Conservation (phyloP, 1,140 invertebrate species). For the Leptinotarsa undecemlineata region DNA sequence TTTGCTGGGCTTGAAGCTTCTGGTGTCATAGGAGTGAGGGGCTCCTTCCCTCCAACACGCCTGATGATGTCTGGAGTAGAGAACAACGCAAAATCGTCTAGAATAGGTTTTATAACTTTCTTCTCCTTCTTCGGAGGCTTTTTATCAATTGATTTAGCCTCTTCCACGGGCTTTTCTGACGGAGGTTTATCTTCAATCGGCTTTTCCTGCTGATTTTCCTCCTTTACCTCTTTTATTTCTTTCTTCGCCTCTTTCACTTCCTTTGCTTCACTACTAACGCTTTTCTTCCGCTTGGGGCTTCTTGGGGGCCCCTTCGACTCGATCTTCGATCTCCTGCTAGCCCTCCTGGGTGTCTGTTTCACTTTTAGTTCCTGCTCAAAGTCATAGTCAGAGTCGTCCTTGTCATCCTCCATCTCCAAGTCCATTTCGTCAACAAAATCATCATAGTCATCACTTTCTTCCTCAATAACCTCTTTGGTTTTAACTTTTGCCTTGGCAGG, state of each 20-base stretch:
- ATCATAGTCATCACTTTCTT: slow-evolving; percentile 32
- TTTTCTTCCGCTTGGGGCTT: slow-evolving; percentile 31
- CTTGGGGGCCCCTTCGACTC: slow-evolving; percentile 37
- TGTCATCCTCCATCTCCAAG: slow-evolving; percentile 41
- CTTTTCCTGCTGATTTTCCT: slow-evolving; percentile 23
- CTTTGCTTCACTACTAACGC: slow-evolving; percentile 1
- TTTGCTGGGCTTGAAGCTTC: slow-evolving; percentile 43
- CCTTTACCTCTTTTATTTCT: slow-evolving; percentile 15
- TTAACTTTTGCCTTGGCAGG: slow-evolving; percentile 25
- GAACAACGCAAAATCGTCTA: slow-evolving; percentile 71
- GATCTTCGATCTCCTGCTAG: slow-evolving; percentile 16
- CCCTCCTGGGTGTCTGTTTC: slow-evolving; percentile 33
- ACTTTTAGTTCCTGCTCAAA: slow-evolving; percentile 51
- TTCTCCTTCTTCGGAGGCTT: slow-evolving; percentile 67
- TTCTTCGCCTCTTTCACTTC: slow-evolving; percentile 29
- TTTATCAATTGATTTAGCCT: slow-evolving; percentile 42
- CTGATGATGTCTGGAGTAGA: slow-evolving; percentile 79
- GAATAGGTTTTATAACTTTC: slow-evolving; percentile 66
- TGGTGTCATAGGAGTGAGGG: slow-evolving; percentile 52
- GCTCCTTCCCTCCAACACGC: slow-evolving; percentile 62
- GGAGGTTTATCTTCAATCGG: slow-evolving; percentile 51
- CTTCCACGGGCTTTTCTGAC: slow-evolving; percentile 53
- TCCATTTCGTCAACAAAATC: slow-evolving; percentile 15
- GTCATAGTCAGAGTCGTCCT: slow-evolving; percentile 53
- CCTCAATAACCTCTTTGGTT: slow-evolving; percentile 27